These are phyloP conservation scores for Bagarius yarrelli DNA, from an alignment of 2,113 vertebrate species.

Conservation along the genomic window DNA sequence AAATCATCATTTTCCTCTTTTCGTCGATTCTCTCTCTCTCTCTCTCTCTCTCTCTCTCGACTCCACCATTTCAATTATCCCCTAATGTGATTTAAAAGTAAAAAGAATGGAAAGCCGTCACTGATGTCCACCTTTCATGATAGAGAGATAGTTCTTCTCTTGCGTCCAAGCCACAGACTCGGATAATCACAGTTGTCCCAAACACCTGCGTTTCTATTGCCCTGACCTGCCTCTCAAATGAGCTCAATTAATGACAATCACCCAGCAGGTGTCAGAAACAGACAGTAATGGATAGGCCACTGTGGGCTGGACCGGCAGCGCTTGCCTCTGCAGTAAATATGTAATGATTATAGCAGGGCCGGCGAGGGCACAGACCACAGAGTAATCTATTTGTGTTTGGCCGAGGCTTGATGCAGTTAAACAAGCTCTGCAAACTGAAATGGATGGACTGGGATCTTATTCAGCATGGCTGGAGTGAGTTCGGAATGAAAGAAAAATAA, in stretches of 20 bases:
- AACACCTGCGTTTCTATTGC: conserved; percentile 79
- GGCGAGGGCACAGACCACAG: conserved; percentile 55
- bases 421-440: conserved; percentile 72
- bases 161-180: conserved; percentile 58
- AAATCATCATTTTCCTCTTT: conserved; percentile 56
- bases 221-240: conserved; percentile 74
- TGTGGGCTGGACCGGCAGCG: conserved; percentile 63
- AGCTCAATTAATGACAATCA: conserved; percentile 85
- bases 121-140: conserved; percentile 54
- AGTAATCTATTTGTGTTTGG: conserved; percentile 75
- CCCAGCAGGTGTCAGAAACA: conserved; percentile 76
- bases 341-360: conserved; percentile 77
- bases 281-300: conserved; percentile 76
- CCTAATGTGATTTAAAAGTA: conserved; percentile 70
- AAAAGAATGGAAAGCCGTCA: conserved; percentile 70
- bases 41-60: not conserved
- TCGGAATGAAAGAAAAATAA: not conserved
- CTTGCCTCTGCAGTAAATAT: conserved; percentile 78
- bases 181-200: conserved; percentile 74
- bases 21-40: conserved; percentile 14
- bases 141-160: conserved; percentile 69
- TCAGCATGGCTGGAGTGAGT: conserved; percentile 46
- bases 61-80: conserved; percentile 64
- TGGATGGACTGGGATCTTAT: conserved; percentile 64
- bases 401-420: conserved; percentile 67